Conservation (phyloP, 2,888 invertebrate species). For the Norana najaformis region DNA sequence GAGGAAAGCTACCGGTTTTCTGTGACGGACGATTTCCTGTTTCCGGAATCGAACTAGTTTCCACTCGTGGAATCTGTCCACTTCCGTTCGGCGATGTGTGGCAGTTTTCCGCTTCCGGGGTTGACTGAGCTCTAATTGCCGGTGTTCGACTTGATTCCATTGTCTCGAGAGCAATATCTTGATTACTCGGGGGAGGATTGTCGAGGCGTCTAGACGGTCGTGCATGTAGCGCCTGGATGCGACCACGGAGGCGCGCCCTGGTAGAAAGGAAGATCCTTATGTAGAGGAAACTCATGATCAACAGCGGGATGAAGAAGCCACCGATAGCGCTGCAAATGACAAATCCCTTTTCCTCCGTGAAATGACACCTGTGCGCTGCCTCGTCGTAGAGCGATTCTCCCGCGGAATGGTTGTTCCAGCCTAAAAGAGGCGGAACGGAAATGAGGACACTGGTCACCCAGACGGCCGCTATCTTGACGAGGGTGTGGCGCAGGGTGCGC, state of each 20-base stretch:
- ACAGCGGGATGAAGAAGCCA: slow-evolving; percentile 89
- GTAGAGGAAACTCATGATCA: slow-evolving; percentile 94
- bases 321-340: slow-evolving; percentile 86
- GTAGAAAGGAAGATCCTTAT: slow-evolving; percentile 93
- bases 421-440: slow-evolving; percentile 79
- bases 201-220: not conserved
- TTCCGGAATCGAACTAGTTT: not conserved
- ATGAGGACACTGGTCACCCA: slow-evolving; percentile 92
- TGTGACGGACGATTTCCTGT: not conserved
- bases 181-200: not conserved
- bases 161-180: not conserved
- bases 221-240: slow-evolving; percentile 19
- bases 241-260: slow-evolving; percentile 41
- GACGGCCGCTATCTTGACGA: slow-evolving; percentile 79
- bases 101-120: not conserved
- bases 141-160: not conserved
- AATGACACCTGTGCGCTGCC: slow-evolving; percentile 56
- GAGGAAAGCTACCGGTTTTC: not conserved
- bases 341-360: slow-evolving; percentile 86
- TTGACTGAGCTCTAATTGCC: not conserved
- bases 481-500: slow-evolving; percentile 66
- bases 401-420: slow-evolving; percentile 49
- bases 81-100: not conserved
- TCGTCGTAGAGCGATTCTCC: slow-evolving; percentile 47
- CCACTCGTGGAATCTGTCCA: not conserved